Evolutionary conservation across 2,797 vertebrate species (phyloP), one percentile per base, ranked within the genome.

Genomic region (Tiaroga cobitis): DNA sequence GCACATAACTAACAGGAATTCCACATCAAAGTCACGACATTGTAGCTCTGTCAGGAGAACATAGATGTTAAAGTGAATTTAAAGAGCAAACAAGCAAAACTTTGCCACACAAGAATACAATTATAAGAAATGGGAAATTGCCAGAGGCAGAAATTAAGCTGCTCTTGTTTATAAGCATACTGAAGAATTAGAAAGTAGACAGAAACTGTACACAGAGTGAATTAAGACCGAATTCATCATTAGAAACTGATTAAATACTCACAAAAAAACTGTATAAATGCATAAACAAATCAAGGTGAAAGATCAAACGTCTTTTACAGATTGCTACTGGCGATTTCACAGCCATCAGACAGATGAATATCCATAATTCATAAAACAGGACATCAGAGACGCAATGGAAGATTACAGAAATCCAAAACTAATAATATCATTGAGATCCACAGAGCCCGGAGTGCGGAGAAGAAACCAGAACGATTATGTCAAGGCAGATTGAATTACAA

Each of bases 31-130:
- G 80, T 61, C 69, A 37, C 37, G 4, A 78, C 34, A 86, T 80
- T 83, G 86, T 83, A 68, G 88, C 84, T 91, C 90, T 87, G 90
- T 91, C 89, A 89, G 87, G 91, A 93, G 67, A 91, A 83, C 89
- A 89, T 87, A 89, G 88, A 87, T 84, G 90, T 89, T 90, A 89
- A 90, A 85, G 85, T 90, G 87, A 76, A 86, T 72, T 88, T 83
- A 87, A 75, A 90, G 54, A 87, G 87, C 86, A 90, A 87, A 88
- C 54, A 39, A 81, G 85, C 80, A 80, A 89, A 89, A 90, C 29
- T 46, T 86, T 76, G 84, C 89, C 88, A 76, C 83, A 41, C 21
- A 75, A 82, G 19, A 79, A 81, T 72, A 26, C 32, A 83, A 67
- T 74, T 84, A 75, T 21, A 73, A 76, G 68, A 86, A 73, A 83